Percentiles rank a stretch among this genome's conserved stretches.
Conservation (phyloP, 2,113 vertebrate species). For the Rhinopithecus roxellana region DNA sequence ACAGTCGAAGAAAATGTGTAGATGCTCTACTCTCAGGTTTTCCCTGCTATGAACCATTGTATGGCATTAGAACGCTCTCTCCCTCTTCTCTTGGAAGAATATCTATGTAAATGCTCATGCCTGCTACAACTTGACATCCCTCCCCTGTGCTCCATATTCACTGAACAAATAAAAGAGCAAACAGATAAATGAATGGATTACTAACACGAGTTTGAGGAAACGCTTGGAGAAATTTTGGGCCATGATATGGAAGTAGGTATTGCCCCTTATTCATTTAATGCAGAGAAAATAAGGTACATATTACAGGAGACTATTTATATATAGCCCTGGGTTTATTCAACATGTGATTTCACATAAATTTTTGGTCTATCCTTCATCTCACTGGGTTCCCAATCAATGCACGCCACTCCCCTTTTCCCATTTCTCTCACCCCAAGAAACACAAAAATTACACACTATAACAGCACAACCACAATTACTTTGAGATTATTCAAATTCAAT, state of each 20-base stretch:
- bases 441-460: background rate
- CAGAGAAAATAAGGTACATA: background rate
- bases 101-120: background rate
- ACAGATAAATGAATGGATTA: background rate
- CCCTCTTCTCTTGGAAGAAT: background rate
- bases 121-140: background rate
- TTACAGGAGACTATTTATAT: background rate
- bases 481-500: background rate
- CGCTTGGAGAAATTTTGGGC: background rate
- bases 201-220: background rate
- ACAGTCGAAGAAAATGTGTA: background rate
- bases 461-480: background rate
- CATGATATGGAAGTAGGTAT: background rate
- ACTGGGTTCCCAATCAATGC: background rate
- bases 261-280: background rate
- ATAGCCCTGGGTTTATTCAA: background rate
- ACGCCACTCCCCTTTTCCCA: background rate
- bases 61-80: background rate
- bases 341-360: background rate
- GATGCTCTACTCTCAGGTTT: background rate
- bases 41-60: background rate
- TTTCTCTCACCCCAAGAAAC: background rate
- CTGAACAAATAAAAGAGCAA: background rate
- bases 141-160: background rate
- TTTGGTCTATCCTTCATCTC: background rate